Evolutionary conservation across 2,113 vertebrate genomes (phyloP).

Genomic region (Lasiurus borealis): DNA sequence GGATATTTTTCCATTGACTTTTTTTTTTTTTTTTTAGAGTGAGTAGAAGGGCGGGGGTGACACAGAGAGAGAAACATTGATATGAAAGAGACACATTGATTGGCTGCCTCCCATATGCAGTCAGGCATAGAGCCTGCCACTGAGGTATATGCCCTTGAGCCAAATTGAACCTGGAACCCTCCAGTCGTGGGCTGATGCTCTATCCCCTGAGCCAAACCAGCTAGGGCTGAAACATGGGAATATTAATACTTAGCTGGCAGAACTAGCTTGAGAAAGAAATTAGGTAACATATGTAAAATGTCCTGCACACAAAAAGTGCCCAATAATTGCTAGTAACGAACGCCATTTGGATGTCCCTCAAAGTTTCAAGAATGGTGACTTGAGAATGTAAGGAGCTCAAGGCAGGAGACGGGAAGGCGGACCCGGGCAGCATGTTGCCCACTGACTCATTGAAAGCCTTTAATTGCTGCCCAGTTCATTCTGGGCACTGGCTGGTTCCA

Average conservation of each 20-base stretch:
- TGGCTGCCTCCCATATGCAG: no score
- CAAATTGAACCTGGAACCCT: no score
- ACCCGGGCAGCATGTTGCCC: not conserved
- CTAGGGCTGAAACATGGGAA: not conserved
- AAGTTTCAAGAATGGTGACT: not conserved
- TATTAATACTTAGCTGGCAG: not conserved
- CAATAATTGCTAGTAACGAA: not conserved
- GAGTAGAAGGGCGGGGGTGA: no score
- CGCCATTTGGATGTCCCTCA: not conserved
- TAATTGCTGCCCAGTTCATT: not conserved
- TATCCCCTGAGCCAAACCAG: no score
- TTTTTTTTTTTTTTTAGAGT: no score
- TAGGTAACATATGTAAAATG: not conserved
- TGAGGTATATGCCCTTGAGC: no score
- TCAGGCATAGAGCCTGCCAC: no score
- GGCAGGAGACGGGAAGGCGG: not conserved
- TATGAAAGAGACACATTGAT: no score
- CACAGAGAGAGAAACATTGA: no score
- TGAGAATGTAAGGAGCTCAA: not conserved
- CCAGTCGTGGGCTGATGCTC: no score
- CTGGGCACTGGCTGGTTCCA: not conserved
- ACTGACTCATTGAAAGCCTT: not conserved
- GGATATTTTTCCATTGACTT: no score
- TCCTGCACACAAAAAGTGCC: not conserved
- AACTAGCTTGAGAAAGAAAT: not conserved